These are phyloP conservation scores for Montipora capitata DNA, from an alignment of 92 coral and sea anemone genomes.

Conservation along the genomic window DNA sequence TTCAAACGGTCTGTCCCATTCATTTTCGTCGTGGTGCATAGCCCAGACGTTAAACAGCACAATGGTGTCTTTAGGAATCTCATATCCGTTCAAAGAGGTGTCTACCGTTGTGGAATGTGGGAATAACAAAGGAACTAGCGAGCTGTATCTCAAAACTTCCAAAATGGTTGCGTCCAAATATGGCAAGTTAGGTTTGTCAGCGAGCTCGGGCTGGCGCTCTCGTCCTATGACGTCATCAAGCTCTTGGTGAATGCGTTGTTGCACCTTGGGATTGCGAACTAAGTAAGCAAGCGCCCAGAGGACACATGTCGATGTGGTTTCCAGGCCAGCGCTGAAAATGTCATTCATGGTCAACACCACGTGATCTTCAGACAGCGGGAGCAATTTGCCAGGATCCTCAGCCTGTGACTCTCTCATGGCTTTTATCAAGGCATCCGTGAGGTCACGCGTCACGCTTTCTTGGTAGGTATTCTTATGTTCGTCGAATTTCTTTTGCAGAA, in stretches of 20 bases:
- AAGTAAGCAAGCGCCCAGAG: conserved; percentile 96
- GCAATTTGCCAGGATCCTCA: conserved; percentile 48
- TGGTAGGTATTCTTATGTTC: conserved; percentile 91
- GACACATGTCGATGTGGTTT: conserved; percentile 91
- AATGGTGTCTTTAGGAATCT: conserved; percentile 91
- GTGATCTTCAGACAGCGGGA: conserved; percentile 89
- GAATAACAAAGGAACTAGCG: conserved; percentile 93
- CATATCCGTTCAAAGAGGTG: conserved; percentile 83
- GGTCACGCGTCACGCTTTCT: conserved; percentile 92
- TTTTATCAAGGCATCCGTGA: conserved; percentile 94
- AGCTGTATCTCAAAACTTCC: conserved; percentile 90
- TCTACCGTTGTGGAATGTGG: conserved; percentile 97
- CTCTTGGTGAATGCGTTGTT: conserved; percentile 86
- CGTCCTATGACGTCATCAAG: conserved; percentile 87
- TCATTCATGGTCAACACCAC: conserved; percentile 89
- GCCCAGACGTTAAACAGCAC: conserved; percentile 95
- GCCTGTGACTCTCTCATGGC: conserved; percentile 74
- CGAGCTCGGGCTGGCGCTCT: conserved; percentile 86
- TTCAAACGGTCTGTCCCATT: conserved; percentile 88
- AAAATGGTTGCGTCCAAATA: conserved; percentile 92
- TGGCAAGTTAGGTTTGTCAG: conserved; percentile 87
- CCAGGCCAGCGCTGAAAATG: conserved; percentile 94
- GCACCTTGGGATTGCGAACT: conserved; percentile 89
- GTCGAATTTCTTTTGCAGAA: conserved; percentile 87
- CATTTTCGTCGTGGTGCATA: conserved; percentile 92